Evolutionary conservation across 2,113 vertebrate genomes (phyloP).

Genomic region (Heterocephalus glaber): DNA sequence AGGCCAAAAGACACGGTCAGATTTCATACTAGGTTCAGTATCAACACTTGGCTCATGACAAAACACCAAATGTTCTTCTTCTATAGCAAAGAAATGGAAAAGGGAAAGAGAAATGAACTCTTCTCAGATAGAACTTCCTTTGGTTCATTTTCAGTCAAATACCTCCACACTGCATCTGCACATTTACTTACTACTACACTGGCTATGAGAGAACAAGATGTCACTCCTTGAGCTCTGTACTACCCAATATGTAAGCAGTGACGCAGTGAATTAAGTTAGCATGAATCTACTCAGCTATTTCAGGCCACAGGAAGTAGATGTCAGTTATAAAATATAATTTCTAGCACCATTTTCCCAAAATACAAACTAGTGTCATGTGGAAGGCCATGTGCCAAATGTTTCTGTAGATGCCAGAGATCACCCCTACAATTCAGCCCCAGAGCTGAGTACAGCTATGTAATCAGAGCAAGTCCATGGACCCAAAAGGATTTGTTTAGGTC

Average conservation of each 20-base stretch:
- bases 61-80: conserved; percentile 47
- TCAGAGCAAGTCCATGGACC: background rate
- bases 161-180: background rate
- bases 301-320: conserved; percentile 54
- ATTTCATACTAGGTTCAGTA: background rate
- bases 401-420: conserved; percentile 52
- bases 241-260: background rate
- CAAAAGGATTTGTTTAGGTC: background rate
- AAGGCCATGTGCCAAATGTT: conserved; percentile 33
- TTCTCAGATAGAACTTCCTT: background rate
- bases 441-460: conserved; percentile 20
- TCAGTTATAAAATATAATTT: conserved; percentile 47
- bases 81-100: background rate
- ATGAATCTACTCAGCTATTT: conserved; percentile 53
- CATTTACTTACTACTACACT: background rate
- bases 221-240: background rate
- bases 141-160: background rate
- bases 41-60: background rate
- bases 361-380: conserved; percentile 61
- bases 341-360: conserved; percentile 63
- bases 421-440: background rate
- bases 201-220: background rate
- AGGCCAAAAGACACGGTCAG: conserved; percentile 7
- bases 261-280: conserved; percentile 6
- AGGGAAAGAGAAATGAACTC: background rate